A percentile compares a stretch with the other conserved stretches of the same genome.
phyloP scores from a whole-genome alignment of 2,797 vertebrate genomes.

The Hybognathus amarus region DNA sequence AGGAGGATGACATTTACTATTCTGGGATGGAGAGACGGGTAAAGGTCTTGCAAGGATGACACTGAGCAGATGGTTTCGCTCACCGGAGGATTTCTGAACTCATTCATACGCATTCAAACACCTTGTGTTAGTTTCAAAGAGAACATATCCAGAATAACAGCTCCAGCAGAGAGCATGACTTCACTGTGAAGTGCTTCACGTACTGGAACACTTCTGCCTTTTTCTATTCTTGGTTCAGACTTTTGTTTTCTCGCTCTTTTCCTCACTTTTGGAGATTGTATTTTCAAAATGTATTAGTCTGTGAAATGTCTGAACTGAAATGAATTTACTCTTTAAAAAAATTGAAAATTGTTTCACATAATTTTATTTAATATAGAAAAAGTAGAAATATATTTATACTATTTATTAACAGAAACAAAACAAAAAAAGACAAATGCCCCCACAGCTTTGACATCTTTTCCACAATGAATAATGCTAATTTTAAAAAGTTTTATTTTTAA shows the following conservation, averaged over 20 bases:
- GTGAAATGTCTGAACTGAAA: not conserved
- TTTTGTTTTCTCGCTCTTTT: not conserved
- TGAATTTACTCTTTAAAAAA: no score
- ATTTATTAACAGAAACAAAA: no score
- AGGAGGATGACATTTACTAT: constrained; percentile 37
- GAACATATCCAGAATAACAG: constrained; percentile 23
- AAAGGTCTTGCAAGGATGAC: constrained; percentile 28
- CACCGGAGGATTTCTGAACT: constrained; percentile 30
- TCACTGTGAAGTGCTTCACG: not conserved
- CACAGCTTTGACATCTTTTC: not conserved
- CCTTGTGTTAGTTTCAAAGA: constrained; percentile 13
- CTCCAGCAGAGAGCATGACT: not conserved
- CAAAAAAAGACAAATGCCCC: not conserved
- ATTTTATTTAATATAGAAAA: no score
- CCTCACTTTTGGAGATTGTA: not conserved
- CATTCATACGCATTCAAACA: constrained; percentile 22
- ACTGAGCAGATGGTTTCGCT: constrained; percentile 37
- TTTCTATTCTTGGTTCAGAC: not conserved
- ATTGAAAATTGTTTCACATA: no score
- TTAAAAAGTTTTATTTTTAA: no score
- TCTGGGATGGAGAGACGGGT: constrained; percentile 12
- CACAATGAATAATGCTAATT: not conserved
- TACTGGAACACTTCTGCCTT: not conserved
- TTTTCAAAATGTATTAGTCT: not conserved
- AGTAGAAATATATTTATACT: no score